Conservation (phyloP, 1,140 invertebrate species). For the Hypsibius dujardini region DNA sequence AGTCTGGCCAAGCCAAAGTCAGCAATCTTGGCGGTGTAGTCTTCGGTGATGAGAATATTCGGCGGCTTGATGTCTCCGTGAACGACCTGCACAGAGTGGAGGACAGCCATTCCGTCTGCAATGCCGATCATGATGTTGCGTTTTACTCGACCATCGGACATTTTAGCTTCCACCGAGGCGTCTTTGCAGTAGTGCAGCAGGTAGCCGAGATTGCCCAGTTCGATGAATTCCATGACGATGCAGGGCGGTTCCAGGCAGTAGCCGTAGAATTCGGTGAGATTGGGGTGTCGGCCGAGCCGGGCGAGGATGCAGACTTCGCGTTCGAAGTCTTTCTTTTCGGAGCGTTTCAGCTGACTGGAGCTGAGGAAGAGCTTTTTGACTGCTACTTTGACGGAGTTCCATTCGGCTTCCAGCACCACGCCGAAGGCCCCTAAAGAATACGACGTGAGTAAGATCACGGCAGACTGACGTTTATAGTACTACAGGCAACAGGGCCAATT, state of each 20-base stretch:
- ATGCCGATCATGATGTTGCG: constrained; percentile 17
- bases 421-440: constrained; percentile 7
- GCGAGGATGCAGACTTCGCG: constrained; percentile 17
- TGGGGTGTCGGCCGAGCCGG: constrained; percentile 17
- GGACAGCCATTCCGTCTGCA: constrained; percentile 84
- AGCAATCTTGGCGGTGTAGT: constrained; percentile 21
- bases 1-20: constrained; percentile 21
- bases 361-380: constrained; percentile 14
- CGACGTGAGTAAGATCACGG: too few relatives aligned
- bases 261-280: constrained; percentile 18
- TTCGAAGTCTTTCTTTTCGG: constrained; percentile 16
- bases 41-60: constrained; percentile 76
- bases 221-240: constrained; percentile 21
- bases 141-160: constrained; percentile 20
- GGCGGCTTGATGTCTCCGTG: constrained; percentile 96
- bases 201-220: constrained; percentile 18
- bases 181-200: constrained; percentile 22
- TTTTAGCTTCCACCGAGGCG: constrained; percentile 19
- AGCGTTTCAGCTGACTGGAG: neutral
- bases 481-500: too few relatives aligned
- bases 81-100: constrained; percentile 89
- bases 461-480: too few relatives aligned
- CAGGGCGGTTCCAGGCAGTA: constrained; percentile 20
- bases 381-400: neutral
- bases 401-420: constrained; percentile 5